Base-by-base conservation (phyloP, 2,113 vertebrate species). In the Bolborhynchus lineola region DNA sequence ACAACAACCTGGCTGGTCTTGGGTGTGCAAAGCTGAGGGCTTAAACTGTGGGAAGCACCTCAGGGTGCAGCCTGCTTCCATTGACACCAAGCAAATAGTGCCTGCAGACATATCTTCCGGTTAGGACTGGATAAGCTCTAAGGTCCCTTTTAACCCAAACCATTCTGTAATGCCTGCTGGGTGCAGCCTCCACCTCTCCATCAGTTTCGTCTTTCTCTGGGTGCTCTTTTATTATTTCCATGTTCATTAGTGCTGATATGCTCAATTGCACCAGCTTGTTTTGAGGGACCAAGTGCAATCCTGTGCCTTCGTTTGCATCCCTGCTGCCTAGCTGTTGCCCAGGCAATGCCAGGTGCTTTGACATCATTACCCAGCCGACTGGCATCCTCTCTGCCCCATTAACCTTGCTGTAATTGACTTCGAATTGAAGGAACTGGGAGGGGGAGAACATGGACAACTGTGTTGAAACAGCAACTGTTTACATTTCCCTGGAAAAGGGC, bases 301-400 rank as follows among this genome's bases (percentile, higher is more conserved):
- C 83, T 68, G 80, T 1, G 21, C 77, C 88, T 94, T 94, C 92
- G 93, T 96, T 93, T 97, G 81, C 81, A 96, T 94, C 93, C 83
- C 74, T 0, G 2, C 91, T 95, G 90, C 89, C 91, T 94, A 71
- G 88, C 92, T 88, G 93, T 96, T 97, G 95, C 95, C 95, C 95
- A 94, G 93, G 95, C 96, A 82, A 94, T 96, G 92, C 95, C 95
- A 94, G 95, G 95, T 96, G 91, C 93, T 97, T 93, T 93, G 96
- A 94, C 81, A 95, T 96, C 92, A 92, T 94, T 93, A 95, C 93
- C 77, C 83, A 92, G 39, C 77, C 8, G 13, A 84, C 92, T 95
- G 93, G 93, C 91, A 96, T 93, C 91, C 93, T 96, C 93, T 91
- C 91, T 97, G 91, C 93, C 88, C 96, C 96, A 96, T 96, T 96